Conservation (phyloP, 1,140 invertebrate species). For the Caenorhabditis inopinata region DNA sequence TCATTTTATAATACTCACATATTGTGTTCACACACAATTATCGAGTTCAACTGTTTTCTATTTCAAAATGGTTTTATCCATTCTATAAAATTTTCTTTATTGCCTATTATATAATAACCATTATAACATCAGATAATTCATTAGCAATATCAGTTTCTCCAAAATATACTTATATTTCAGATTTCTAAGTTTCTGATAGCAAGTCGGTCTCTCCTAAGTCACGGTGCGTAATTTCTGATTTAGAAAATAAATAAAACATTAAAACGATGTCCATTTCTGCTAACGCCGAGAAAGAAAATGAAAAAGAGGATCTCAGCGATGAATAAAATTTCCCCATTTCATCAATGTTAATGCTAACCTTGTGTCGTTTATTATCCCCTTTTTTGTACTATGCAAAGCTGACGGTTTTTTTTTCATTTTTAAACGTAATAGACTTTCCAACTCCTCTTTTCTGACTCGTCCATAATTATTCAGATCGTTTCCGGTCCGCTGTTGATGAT, state of each 20-base stretch:
- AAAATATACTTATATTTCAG: neutral
- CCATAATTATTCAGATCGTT: neutral
- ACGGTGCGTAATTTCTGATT: too few species aligned
- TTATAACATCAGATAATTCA: neutral
- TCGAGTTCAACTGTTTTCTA: too few species aligned
- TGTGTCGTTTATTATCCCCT: neutral
- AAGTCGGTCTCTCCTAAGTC: too few species aligned
- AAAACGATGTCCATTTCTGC: neutral
- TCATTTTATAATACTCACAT: too few species aligned
- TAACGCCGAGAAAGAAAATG: neutral
- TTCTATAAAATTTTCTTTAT: too few species aligned
- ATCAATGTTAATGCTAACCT: neutral
- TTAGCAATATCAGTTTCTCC: neutral
- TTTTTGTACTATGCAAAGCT: conserved; percentile 25
- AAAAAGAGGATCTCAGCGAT: neutral
- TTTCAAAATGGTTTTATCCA: too few species aligned
- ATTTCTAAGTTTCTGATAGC: neutral
- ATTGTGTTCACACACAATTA: too few species aligned
- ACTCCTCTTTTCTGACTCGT: neutral
- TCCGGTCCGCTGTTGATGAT: conserved; percentile 7
- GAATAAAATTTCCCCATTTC: neutral
- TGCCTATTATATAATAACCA: too few species aligned
- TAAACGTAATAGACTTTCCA: conserved; percentile 21
- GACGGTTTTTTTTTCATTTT: conserved; percentile 3
- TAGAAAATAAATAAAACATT: neutral